Evolutionary conservation across 2,888 invertebrate species (phyloP).

Genomic region (Tipula confusa): DNA sequence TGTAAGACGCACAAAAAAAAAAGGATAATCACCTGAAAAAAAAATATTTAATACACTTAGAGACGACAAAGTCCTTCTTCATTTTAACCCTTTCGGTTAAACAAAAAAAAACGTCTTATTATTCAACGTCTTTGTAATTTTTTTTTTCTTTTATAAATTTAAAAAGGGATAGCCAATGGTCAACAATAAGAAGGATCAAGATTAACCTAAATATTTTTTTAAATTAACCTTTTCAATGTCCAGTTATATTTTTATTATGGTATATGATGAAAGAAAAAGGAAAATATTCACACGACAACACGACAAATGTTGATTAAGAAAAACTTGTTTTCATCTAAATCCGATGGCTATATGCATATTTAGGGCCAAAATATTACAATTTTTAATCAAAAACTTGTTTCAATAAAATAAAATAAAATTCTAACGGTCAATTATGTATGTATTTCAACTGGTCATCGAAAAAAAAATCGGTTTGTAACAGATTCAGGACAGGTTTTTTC

Average conservation of each 20-base stretch:
- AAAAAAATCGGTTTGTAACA: not conserved
- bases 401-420: not conserved
- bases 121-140: not conserved
- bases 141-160: not conserved
- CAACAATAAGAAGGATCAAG: slow-evolving; percentile 9
- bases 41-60: not conserved
- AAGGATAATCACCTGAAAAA: not conserved
- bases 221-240: slow-evolving; percentile 3
- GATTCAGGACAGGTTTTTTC: not conserved
- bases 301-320: not conserved
- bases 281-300: not conserved
- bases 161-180: slow-evolving; percentile 7
- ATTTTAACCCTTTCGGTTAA: not conserved
- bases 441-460: not conserved
- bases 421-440: not conserved
- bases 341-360: not conserved
- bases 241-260: not conserved
- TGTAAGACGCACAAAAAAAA: not conserved
- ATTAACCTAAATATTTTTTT: not conserved
- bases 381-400: not conserved
- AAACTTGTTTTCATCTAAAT: not conserved
- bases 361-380: not conserved
- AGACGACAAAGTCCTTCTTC: not conserved
- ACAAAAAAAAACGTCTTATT: not conserved
- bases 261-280: not conserved